Evolutionary conservation across 2,113 vertebrate genomes (phyloP).

Genomic region (Paracanthobrama guichenoti): DNA sequence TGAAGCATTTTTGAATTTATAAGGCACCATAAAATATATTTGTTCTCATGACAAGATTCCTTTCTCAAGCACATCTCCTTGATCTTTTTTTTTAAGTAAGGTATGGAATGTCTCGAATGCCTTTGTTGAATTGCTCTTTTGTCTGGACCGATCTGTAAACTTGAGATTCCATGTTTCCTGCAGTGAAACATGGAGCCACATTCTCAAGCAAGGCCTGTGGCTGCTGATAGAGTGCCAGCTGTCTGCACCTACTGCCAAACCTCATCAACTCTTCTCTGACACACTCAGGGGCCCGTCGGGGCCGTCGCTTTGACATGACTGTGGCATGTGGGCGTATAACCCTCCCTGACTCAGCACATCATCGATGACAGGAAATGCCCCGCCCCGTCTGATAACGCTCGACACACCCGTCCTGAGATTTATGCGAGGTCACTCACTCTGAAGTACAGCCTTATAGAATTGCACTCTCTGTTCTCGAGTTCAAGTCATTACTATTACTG

Average conservation of each 20-base stretch:
- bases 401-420: not conserved
- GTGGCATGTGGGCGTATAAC: not conserved
- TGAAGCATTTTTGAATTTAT: not conserved
- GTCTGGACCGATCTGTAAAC: not conserved
- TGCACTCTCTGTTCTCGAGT: not conserved
- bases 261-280: not conserved
- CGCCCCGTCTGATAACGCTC: constrained; percentile 2
- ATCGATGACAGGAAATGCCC: constrained; percentile 21
- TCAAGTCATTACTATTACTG: not conserved
- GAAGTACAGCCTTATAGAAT: not conserved
- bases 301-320: not conserved
- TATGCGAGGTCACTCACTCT: not conserved
- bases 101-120: not conserved
- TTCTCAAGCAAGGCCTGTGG: not conserved
- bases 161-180: not conserved
- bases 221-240: not conserved
- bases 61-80: not conserved
- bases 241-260: not conserved
- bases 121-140: not conserved
- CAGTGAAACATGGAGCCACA: not conserved
- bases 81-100: not conserved
- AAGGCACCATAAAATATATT: not conserved
- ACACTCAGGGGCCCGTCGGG: not conserved
- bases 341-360: constrained; percentile 25
- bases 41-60: not conserved